Base-by-base conservation (phyloP, 1,140 invertebrate genomes). In the Forficula auricularia region DNA sequence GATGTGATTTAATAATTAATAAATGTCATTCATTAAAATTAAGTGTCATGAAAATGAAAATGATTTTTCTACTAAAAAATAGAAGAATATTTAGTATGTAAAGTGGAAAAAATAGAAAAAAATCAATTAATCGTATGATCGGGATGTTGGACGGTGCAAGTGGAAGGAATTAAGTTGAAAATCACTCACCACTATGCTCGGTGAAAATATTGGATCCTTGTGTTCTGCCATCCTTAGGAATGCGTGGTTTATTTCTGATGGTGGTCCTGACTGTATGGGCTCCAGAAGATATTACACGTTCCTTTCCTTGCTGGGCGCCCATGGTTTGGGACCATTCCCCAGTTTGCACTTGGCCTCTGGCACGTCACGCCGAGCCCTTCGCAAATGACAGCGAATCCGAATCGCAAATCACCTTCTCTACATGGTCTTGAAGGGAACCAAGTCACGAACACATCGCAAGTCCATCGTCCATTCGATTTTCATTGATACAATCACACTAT, bases 251-350 rank as follows among this genome's bases (percentile, higher is more conserved):
- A 58, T 70, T 74, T 57, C 75, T 48, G 42, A 48, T 68, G 31
- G 72, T 65, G 50, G 74, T 70, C 60, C 77, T 68, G 50, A 72
- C 71, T 51, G 74, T 72, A 55, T 63, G 58, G 54, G 67, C 65
- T 59, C 75, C 77, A 57, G 67, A 66, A 52, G 71, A 65, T 51
- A 69, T 67, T 46, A 71, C 68, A 61, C 77, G 72, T 61, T 86
- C 82, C 64, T 88, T 87, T 55, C 79, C 82, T 70, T 83, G 83
- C 70, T 87, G 82, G 57, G 82, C 82, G 62, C 84, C 84, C 83
- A 87, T 87, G 57, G 39, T 53, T 48, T 51, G 46, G 48, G 40
- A 50, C 49, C 44, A 54, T 54, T 44, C 51, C 53, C 50, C 48
- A 49, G 44, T 53, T 49, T 38, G 42, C 46, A 43, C 37, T 18